Evolutionary conservation across 1,140 invertebrate genomes (phyloP).

Genomic region (Rhagoletis zephyria): DNA sequence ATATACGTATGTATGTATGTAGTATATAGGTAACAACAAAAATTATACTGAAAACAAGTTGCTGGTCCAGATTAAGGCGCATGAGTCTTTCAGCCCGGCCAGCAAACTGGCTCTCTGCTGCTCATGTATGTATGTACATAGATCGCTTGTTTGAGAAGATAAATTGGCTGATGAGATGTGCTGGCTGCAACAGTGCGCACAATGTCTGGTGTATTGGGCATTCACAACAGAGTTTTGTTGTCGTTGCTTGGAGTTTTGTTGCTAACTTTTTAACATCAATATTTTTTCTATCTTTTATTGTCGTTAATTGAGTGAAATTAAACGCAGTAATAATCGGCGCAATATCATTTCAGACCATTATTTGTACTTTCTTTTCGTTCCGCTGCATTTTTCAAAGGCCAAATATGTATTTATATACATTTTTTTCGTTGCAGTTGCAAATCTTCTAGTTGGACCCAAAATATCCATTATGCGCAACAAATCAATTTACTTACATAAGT

Average conservation of each 20-base stretch:
- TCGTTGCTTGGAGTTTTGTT: background rate
- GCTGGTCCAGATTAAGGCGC: slow-evolving; percentile 15
- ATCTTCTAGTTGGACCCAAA: background rate
- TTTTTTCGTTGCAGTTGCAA: too few species aligned
- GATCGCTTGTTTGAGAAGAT: background rate
- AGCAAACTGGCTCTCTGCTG: background rate
- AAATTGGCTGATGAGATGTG: too few species aligned
- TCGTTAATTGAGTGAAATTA: slow-evolving; percentile 43
- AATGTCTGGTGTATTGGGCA: background rate
- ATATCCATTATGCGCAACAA: background rate
- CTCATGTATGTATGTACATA: background rate
- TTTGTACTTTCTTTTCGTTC: slow-evolving; percentile 48
- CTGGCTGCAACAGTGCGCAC: background rate
- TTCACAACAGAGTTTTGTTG: background rate
- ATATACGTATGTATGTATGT: too few species aligned
- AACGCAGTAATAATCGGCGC: slow-evolving; percentile 27
- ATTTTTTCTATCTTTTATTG: background rate
- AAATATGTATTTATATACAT: too few species aligned
- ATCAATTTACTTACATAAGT: background rate
- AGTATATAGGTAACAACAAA: background rate
- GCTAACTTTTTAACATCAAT: background rate
- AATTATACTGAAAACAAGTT: background rate
- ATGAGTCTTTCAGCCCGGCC: background rate
- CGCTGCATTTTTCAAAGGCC: background rate
- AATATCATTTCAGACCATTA: background rate